Percentiles rank a stretch among this genome's conserved stretches.
Conservation (phyloP, 2,113 vertebrate species). For the Rhea americana region DNA sequence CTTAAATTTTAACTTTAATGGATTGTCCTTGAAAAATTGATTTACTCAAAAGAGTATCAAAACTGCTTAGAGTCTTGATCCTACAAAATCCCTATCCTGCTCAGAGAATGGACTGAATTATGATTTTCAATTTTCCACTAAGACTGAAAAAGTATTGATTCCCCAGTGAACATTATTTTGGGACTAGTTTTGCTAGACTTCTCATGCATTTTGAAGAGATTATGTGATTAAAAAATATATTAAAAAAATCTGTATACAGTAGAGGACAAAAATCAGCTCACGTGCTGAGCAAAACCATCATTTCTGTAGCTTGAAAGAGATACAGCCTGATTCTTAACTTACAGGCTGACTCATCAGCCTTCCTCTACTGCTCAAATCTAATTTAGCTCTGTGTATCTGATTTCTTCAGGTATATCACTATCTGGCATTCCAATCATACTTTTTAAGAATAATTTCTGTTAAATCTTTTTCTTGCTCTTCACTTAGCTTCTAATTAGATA, state of each 20-base stretch:
- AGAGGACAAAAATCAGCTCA: background rate
- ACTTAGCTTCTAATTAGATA: background rate
- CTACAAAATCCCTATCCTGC: background rate
- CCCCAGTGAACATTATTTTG: background rate
- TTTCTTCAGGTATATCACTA: background rate
- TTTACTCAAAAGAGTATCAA: background rate
- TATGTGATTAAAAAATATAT: background rate
- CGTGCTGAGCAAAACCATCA: background rate
- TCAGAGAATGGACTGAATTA: background rate
- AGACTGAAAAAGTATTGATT: background rate
- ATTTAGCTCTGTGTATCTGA: background rate
- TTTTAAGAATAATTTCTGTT: background rate
- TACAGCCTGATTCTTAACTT: background rate
- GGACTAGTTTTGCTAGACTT: background rate
- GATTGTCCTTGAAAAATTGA: background rate
- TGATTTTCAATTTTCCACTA: background rate
- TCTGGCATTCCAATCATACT: background rate
- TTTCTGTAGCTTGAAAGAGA: background rate
- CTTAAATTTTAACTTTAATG: background rate
- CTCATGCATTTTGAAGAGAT: background rate
- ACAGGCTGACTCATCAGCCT: no score
- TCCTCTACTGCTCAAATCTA: background rate
- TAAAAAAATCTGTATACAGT: background rate
- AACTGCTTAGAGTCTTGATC: background rate
- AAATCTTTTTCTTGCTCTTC: background rate